phyloP scores from a whole-genome alignment of 2,797 vertebrate genomes.

The Tiaroga cobitis region DNA sequence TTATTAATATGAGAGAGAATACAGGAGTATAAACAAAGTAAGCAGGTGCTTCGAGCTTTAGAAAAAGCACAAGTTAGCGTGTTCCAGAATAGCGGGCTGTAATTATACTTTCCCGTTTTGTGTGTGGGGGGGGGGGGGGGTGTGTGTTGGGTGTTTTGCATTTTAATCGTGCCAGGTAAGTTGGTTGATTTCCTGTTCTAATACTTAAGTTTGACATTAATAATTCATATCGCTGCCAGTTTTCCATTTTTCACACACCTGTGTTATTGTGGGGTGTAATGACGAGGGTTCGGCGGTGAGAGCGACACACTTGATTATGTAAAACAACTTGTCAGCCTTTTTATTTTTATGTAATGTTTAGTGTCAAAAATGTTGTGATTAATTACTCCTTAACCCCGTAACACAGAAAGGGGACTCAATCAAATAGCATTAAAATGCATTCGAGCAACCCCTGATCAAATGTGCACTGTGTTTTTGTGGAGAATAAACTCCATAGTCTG shows the following conservation, averaged over 20 bases:
- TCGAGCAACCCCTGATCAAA: neutral
- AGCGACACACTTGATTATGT: conserved; percentile 68
- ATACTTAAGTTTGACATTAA: conserved; percentile 87
- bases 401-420: conserved; percentile 45
- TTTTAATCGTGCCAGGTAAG: conserved; percentile 86
- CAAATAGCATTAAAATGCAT: conserved; percentile 24
- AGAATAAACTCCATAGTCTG: neutral
- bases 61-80: conserved; percentile 79
- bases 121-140: conserved; percentile 60
- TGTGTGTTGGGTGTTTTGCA: conserved; percentile 82
- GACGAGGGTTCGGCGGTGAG: conserved; percentile 65
- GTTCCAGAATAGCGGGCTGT: conserved; percentile 82
- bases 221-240: conserved; percentile 83
- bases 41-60: conserved; percentile 84
- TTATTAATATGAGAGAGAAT: conserved; percentile 69
- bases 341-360: conserved; percentile 54
- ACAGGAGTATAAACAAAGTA: conserved; percentile 79
- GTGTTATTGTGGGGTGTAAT: conserved; percentile 78
- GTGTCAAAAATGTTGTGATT: conserved; percentile 61
- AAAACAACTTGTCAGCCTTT: conserved; percentile 68
- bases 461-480: neutral
- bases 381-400: conserved; percentile 59
- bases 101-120: conserved; percentile 84
- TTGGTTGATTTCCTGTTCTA: conserved; percentile 86
- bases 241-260: conserved; percentile 82